Conservation (phyloP, 1,140 invertebrate species). For the Trypoxylus dichotomus region DNA sequence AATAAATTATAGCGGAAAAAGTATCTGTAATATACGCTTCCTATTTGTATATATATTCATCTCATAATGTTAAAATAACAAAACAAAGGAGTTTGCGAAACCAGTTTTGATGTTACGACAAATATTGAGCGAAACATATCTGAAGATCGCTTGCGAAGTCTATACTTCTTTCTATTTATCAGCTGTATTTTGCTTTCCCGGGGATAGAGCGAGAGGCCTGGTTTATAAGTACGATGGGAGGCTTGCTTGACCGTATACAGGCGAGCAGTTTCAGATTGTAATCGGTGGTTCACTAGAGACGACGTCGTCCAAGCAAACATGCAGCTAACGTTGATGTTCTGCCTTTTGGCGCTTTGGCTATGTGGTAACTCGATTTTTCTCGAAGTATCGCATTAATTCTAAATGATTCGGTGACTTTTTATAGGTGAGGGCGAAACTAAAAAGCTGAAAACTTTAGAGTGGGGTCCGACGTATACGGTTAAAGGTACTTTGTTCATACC, state of each 20-base stretch:
- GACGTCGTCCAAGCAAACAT: neutral
- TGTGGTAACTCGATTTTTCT: neutral
- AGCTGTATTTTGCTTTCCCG: conserved; percentile 18
- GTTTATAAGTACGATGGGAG: neutral
- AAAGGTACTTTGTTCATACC: conserved; percentile 81
- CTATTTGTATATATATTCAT: too few relatives aligned
- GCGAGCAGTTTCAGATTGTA: neutral
- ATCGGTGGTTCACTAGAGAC: neutral
- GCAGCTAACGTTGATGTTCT: neutral
- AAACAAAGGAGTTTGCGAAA: neutral
- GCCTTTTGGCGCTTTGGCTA: neutral
- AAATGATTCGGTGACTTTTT: neutral
- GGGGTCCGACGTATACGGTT: conserved; percentile 70
- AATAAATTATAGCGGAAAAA: neutral
- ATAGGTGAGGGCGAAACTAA: neutral
- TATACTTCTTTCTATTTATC: conserved; percentile 25
- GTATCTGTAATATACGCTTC: too few relatives aligned
- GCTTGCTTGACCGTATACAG: neutral
- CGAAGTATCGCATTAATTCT: neutral
- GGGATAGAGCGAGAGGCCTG: neutral
- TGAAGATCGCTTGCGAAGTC: neutral
- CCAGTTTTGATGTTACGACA: neutral
- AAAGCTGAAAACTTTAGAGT: conserved; percentile 58
- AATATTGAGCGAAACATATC: neutral
- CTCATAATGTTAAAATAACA: too few relatives aligned